These are phyloP conservation scores for Premnoplex brunnescens DNA, from an alignment of 2,797 vertebrate genomes.

Conservation along the genomic window DNA sequence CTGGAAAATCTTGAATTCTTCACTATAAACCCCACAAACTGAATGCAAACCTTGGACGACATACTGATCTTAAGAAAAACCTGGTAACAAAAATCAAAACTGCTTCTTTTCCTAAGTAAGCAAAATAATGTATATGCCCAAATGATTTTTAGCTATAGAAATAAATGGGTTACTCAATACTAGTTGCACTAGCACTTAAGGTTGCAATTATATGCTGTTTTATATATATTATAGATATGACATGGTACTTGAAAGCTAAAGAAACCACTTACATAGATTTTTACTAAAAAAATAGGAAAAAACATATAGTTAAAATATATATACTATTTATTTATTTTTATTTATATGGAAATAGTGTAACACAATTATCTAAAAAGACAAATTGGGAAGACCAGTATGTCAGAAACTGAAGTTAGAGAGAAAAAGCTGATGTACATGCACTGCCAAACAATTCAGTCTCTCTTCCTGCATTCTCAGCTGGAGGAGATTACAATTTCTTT, in stretches of 20 bases:
- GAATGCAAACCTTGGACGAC: neutral
- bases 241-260: constrained; percentile 1
- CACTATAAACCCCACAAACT: neutral
- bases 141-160: neutral
- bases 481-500: constrained; percentile 28
- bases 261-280: constrained; percentile 27
- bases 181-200: constrained; percentile 29
- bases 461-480: constrained; percentile 32
- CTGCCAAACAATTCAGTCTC: constrained; percentile 23
- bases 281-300: neutral
- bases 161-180: neutral
- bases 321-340: constrained; percentile 48
- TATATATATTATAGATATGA: neutral
- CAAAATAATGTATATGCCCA: neutral
- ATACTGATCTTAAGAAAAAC: neutral
- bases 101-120: neutral
- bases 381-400: neutral
- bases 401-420: neutral
- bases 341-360: neutral
- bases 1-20: constrained; percentile 7
- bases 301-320: constrained; percentile 17
- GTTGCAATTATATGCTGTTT: neutral
- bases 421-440: neutral
- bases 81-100: neutral
- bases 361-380: neutral